A percentile compares a stretch with the other conserved stretches of the same genome.
Evolutionary conservation across 1,140 invertebrate species (phyloP).

Genomic region (Drosophila nikananu): DNA sequence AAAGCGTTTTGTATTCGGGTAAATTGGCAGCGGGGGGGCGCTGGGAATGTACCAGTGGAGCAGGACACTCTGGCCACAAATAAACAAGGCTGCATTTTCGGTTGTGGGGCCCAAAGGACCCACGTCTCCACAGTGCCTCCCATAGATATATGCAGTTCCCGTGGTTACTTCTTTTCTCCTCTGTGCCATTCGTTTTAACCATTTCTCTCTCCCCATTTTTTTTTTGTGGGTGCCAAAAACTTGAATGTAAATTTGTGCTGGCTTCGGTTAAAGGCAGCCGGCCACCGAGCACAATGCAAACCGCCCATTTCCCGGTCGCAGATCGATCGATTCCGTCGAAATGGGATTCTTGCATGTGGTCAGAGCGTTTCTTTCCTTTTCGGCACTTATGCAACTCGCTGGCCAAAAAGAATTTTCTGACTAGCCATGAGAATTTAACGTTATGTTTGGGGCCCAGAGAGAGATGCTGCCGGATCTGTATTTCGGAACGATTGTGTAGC

Average conservation of each 20-base stretch:
- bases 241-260: conserved; percentile 70
- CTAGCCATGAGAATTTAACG: neutral
- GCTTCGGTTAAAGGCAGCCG: conserved; percentile 41
- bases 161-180: conserved; percentile 17
- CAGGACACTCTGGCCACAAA: conserved; percentile 41
- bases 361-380: conserved; percentile 7
- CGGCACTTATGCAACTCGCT: conserved; percentile 17
- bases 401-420: neutral
- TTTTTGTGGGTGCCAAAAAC: conserved; percentile 50
- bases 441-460: neutral
- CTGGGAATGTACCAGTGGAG: neutral
- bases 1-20: conserved; percentile 67
- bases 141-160: conserved; percentile 37
- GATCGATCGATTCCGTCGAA: conserved; percentile 43
- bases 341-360: conserved; percentile 37
- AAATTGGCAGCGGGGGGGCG: conserved; percentile 20
- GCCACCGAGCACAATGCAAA: conserved; percentile 49
- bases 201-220: conserved; percentile 11
- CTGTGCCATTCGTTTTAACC: conserved; percentile 27
- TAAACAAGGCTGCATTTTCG: conserved; percentile 62
- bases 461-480: neutral
- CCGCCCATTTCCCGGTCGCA: conserved; percentile 42
- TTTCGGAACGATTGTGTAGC: neutral
- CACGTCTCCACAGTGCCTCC: conserved; percentile 19
- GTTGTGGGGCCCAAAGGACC: neutral